These are phyloP conservation scores for Danio aesculapii DNA, from an alignment of 2,797 vertebrate species.

Conservation along the genomic window DNA sequence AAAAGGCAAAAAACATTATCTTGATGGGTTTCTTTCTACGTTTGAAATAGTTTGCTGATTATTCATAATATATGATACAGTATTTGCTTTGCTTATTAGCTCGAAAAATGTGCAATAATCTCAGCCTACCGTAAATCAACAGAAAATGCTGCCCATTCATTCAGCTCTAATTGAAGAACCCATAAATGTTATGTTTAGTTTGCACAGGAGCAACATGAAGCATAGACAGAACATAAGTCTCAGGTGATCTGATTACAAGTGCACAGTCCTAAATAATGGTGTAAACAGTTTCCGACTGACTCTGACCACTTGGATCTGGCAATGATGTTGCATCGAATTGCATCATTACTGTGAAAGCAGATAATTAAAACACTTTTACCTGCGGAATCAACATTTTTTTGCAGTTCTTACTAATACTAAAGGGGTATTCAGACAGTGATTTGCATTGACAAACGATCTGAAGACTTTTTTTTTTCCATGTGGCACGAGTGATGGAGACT, in stretches of 20 bases:
- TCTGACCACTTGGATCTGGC: not conserved
- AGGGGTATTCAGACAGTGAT: not conserved
- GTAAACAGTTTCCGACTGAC: not conserved
- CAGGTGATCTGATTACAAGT: conserved; percentile 1
- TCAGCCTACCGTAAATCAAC: conserved; percentile 26
- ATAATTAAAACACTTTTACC: not conserved
- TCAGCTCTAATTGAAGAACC: not conserved
- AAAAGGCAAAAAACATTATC: too few species aligned
- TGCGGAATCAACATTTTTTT: not conserved
- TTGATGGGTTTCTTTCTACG: too few species aligned
- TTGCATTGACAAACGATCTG: not conserved
- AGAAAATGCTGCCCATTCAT: conserved; percentile 5
- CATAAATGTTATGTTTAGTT: not conserved
- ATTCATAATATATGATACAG: not conserved
- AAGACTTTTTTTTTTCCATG: not conserved
- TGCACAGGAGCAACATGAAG: not conserved
- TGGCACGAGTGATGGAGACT: not conserved
- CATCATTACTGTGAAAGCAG: not conserved
- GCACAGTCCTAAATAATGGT: not conserved
- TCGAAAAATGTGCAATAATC: conserved; percentile 17
- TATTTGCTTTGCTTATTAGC: not conserved
- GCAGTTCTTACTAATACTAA: not conserved
- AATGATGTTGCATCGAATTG: not conserved
- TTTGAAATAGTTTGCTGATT: too few species aligned
- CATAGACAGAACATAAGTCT: not conserved